Evolutionary conservation across 2,797 vertebrate species (phyloP).

Genomic region (Rallus crepitans): DNA sequence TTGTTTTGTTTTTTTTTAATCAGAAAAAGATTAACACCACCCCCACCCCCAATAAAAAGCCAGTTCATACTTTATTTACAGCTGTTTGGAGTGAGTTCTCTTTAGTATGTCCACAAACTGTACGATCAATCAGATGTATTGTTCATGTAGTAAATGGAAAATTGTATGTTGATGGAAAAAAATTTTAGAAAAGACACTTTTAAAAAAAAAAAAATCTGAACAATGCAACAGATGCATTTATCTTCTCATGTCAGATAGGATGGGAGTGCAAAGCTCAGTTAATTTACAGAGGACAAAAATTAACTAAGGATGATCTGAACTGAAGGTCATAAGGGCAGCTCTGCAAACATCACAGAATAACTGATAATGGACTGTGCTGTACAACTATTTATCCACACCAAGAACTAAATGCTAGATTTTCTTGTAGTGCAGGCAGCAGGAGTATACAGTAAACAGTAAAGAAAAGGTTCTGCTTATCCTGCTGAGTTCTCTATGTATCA

Average conservation of each 20-base stretch:
- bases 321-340: not conserved
- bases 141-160: not conserved
- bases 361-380: not conserved
- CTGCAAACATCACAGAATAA: not conserved
- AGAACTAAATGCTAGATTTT: not conserved
- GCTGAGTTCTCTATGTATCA: not conserved
- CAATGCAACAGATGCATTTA: not conserved
- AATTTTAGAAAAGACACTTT: not conserved
- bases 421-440: not conserved
- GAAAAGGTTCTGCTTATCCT: not conserved
- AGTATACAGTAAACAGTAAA: not conserved
- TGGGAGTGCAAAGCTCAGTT: not conserved
- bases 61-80: not conserved
- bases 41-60: accelerated
- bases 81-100: not conserved
- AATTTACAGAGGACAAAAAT: not conserved
- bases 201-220: not conserved
- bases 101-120: not conserved
- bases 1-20: not conserved
- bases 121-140: not conserved
- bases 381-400: not conserved
- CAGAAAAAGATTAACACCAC: not conserved
- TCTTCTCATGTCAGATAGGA: not conserved
- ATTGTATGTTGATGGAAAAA: not conserved
- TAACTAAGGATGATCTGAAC: not conserved